Conservation (phyloP, 2,797 vertebrate genomes). For the Artibeus jamaicensis region DNA sequence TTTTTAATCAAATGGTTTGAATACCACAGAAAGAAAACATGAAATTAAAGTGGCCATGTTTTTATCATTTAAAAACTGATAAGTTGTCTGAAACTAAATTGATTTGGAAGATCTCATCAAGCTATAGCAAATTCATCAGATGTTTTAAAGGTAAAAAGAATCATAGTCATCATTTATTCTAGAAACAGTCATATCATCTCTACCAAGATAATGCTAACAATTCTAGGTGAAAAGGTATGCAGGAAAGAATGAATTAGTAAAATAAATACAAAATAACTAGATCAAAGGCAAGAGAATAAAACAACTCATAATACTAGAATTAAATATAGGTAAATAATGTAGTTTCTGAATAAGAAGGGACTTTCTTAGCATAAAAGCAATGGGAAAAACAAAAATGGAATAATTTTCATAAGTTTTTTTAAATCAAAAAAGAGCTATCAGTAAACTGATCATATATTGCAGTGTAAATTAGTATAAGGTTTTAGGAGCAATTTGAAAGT, state of each 20-base stretch:
- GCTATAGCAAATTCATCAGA: neutral
- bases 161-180: neutral
- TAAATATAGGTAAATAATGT: neutral
- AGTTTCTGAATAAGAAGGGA: neutral
- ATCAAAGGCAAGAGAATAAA: neutral
- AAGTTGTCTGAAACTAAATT: neutral
- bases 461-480: neutral
- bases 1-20: neutral
- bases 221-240: neutral
- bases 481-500: neutral
- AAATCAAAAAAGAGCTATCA: neutral
- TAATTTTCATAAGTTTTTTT: neutral
- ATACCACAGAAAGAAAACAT: neutral
- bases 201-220: neutral
- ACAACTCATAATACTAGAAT: neutral
- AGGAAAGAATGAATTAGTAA: neutral
- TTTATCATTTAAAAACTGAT: constrained; percentile 4
- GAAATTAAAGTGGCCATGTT: neutral
- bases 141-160: neutral
- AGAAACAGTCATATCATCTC: neutral
- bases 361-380: neutral
- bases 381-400: neutral
- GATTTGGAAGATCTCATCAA: neutral
- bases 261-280: neutral
- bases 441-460: neutral